Evolutionary conservation across 64 coral and sea anemone species (phyloP).

Genomic region (Anthopleura sola): DNA sequence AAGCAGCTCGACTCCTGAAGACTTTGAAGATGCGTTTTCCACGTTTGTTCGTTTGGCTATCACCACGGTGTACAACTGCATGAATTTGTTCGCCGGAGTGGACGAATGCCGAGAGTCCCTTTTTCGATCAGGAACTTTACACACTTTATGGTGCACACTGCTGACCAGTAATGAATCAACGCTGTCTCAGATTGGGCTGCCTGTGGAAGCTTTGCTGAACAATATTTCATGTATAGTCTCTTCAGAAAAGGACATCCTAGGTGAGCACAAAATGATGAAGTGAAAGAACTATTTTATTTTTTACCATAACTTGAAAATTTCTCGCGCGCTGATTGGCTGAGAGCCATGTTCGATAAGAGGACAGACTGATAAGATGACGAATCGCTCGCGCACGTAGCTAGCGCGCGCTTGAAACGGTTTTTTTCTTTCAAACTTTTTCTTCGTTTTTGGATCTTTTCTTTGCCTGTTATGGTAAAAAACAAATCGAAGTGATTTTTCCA

Average conservation of each 20-base stretch:
- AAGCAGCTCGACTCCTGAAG: constrained; percentile 38
- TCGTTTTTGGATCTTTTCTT: too few species aligned
- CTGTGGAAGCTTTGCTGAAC: constrained; percentile 72
- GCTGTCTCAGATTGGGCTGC: constrained; percentile 66
- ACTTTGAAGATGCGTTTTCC: constrained; percentile 84
- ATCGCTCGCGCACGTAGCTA: too few species aligned
- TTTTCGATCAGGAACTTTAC: constrained; percentile 61
- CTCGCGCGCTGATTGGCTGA: too few species aligned
- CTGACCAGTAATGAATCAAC: constrained; percentile 58
- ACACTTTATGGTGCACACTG: constrained; percentile 78
- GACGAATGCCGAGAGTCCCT: constrained; percentile 63
- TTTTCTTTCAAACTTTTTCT: too few species aligned
- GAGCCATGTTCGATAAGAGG: too few species aligned
- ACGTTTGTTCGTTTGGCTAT: constrained; percentile 66
- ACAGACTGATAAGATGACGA: too few species aligned
- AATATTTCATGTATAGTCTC: constrained; percentile 46
- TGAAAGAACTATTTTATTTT: too few species aligned
- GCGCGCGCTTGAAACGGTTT: too few species aligned
- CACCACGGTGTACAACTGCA: constrained; percentile 80
- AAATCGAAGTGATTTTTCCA: too few species aligned
- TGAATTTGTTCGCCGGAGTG: constrained; percentile 45
- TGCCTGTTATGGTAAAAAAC: too few species aligned
- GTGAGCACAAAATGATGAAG: neutral
- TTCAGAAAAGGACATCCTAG: constrained; percentile 51
- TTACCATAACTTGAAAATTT: too few species aligned